Percentiles rank a stretch among this genome's conserved stretches.
Conservation (phyloP, 1,140 invertebrate genomes). For the Solen grandis region DNA sequence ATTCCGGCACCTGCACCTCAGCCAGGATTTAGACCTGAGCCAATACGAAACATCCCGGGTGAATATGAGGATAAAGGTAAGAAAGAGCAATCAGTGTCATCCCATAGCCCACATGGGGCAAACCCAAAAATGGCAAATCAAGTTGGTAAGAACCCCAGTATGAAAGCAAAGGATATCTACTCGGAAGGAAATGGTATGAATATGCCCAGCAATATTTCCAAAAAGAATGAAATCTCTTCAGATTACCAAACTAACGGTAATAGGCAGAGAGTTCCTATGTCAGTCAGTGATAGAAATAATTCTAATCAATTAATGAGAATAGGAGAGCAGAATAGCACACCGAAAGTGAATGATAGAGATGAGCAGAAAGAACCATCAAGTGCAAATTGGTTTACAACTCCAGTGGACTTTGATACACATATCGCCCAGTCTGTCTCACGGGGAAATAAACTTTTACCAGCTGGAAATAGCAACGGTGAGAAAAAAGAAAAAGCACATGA, state of each 20-base stretch:
- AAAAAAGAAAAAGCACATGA: conserved; percentile 9
- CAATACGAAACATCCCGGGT: conserved; percentile 8
- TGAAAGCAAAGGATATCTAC: neutral
- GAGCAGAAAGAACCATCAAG: conserved; percentile 41
- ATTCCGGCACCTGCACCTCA: conserved; percentile 17
- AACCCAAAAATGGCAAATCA: conserved; percentile 1
- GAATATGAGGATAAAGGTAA: neutral
- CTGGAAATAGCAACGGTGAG: conserved; percentile 18
- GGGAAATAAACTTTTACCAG: neutral
- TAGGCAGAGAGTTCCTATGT: too few relatives aligned
- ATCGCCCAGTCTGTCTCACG: conserved; percentile 42
- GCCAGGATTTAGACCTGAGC: conserved; percentile 40
- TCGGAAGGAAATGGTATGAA: neutral
- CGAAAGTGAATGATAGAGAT: conserved; percentile 1
- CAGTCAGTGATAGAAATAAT: neutral
- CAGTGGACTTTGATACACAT: conserved; percentile 62
- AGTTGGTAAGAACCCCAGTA: neutral
- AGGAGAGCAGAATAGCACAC: neutral
- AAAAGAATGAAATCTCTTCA: too few relatives aligned
- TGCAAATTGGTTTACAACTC: conserved; percentile 63
- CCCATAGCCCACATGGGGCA: too few relatives aligned
- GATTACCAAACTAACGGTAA: neutral
- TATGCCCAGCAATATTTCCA: neutral
- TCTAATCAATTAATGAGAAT: neutral
- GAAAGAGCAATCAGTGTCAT: neutral